phyloP scores from a whole-genome alignment of 2,113 vertebrate genomes.

The Prochilodus magdalenae region DNA sequence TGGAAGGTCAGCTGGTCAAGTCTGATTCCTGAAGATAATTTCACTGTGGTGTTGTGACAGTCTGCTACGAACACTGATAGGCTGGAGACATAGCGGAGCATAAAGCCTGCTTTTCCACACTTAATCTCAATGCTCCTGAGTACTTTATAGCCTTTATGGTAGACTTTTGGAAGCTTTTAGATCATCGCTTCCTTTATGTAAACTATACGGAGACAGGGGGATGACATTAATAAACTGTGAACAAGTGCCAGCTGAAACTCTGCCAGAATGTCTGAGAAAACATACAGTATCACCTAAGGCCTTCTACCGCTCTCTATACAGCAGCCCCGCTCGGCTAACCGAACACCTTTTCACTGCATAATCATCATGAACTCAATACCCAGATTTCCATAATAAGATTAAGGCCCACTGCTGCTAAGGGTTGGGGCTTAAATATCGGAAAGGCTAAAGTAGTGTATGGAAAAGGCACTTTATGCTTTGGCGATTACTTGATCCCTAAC shows the following conservation, averaged over 20 bases:
- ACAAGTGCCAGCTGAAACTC: not conserved
- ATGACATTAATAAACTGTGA: constrained; percentile 1
- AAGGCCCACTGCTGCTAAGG: not conserved
- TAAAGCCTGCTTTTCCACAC: not conserved
- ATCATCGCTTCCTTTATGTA: not conserved
- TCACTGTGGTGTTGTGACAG: not conserved
- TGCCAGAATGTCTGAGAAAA: constrained; percentile 10
- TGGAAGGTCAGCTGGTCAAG: constrained; percentile 9
- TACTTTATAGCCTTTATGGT: not conserved
- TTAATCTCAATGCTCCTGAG: not conserved
- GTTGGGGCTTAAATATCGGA: not conserved
- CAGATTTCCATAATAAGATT: constrained; percentile 35
- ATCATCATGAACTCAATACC: constrained; percentile 22
- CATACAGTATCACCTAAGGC: not conserved
- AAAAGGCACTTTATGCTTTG: not conserved
- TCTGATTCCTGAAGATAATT: not conserved
- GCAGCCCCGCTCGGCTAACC: not conserved
- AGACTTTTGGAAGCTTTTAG: constrained; percentile 13
- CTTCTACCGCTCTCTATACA: not conserved
- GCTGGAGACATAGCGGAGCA: not conserved
- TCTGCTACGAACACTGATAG: not conserved
- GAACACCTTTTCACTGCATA: not conserved
- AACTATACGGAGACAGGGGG: not conserved
- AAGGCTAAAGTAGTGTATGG: not conserved
- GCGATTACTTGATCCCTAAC: not conserved